phyloP scores from a whole-genome alignment of 2,797 vertebrate genomes.

The Prionace glauca region DNA sequence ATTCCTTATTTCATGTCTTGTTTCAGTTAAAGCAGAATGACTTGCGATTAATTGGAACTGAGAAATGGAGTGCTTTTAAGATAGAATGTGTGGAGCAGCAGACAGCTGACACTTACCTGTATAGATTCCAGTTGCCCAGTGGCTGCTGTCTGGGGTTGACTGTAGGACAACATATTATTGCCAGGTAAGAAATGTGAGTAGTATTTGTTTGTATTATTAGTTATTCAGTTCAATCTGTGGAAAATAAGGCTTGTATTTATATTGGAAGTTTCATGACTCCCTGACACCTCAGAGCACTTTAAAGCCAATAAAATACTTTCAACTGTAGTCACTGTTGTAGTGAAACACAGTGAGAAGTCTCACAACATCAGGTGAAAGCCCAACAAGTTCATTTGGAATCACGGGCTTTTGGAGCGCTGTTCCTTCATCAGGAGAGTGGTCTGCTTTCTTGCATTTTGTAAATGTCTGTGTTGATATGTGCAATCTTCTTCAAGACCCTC shows the following conservation, averaged over 20 bases:
- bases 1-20: slow-evolving; percentile 23
- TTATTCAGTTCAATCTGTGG: neutral
- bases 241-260: neutral
- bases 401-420: too few relatives aligned
- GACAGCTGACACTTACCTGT: slow-evolving; percentile 59
- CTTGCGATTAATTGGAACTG: slow-evolving; percentile 51
- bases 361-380: too few relatives aligned
- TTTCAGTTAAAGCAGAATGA: slow-evolving; percentile 52
- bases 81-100: slow-evolving; percentile 55
- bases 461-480: too few relatives aligned
- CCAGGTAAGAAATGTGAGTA: slow-evolving; percentile 54
- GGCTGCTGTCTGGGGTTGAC: slow-evolving; percentile 54
- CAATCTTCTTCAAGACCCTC: too few relatives aligned
- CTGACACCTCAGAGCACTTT: neutral
- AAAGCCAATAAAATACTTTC: neutral
- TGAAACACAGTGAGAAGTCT: too few relatives aligned
- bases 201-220: neutral
- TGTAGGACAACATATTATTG: slow-evolving; percentile 64
- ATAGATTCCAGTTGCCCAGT: slow-evolving; percentile 58
- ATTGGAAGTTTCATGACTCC: neutral
- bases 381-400: too few relatives aligned
- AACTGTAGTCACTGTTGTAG: neutral
- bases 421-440: too few relatives aligned
- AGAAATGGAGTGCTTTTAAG: slow-evolving; percentile 59
- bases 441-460: too few relatives aligned